Evolutionary conservation across 2,113 vertebrate species (phyloP).

Genomic region (Chionomys nivalis): DNA sequence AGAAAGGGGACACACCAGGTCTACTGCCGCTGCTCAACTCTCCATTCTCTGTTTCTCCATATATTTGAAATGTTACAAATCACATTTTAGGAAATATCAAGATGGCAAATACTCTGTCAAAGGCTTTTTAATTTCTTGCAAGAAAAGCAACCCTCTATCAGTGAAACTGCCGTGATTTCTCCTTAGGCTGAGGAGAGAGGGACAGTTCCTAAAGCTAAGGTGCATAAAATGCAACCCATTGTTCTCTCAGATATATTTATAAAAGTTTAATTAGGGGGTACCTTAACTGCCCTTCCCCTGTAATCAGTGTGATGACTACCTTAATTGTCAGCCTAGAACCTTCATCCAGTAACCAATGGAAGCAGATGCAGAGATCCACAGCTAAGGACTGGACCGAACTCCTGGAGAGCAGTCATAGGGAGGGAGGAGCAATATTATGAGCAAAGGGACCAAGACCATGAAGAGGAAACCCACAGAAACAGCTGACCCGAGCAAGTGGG

Average conservation of each 20-base stretch:
- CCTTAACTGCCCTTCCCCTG: no score
- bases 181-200: not conserved
- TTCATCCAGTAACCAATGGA: no score
- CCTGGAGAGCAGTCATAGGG: no score
- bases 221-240: not conserved
- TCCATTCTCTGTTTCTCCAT: not conserved
- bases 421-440: no score
- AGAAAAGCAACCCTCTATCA: not conserved
- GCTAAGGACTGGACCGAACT: no score
- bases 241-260: not conserved
- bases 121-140: not conserved
- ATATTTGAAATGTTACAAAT: not conserved
- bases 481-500: no score
- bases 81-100: not conserved
- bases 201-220: not conserved
- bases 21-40: not conserved
- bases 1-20: not conserved
- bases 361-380: no score
- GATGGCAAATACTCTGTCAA: not conserved
- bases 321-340: no score
- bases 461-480: no score
- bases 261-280: not conserved
- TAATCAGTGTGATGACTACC: no score
- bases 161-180: not conserved
- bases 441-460: no score